A percentile compares a stretch with the other conserved stretches of the same genome.
These are phyloP conservation scores for Uromys caudimaculatus DNA, from an alignment of 2,797 vertebrate species.

Conservation along the genomic window DNA sequence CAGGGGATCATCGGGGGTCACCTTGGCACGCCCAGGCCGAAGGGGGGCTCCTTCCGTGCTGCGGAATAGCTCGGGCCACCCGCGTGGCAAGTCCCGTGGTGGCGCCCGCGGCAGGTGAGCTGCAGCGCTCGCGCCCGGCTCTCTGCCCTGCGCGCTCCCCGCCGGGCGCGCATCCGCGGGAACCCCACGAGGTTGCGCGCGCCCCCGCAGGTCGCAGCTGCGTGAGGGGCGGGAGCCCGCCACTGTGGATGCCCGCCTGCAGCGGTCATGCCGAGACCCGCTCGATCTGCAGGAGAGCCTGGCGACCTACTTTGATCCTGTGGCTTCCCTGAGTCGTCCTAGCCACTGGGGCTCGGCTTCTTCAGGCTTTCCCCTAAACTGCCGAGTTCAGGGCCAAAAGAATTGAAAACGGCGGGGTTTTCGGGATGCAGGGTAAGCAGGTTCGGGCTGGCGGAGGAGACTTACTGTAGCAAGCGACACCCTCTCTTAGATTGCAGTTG, in stretches of 20 bases:
- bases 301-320: conserved; percentile 43
- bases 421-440: not conserved
- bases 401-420: not conserved
- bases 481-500: not conserved
- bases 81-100: conserved; percentile 38
- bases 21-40: conserved; percentile 80
- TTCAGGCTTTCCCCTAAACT: not conserved
- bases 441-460: not conserved
- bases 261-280: not conserved
- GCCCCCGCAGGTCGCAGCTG: not conserved
- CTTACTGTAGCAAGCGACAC: not conserved
- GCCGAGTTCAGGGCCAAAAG: not conserved
- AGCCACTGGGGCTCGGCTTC: not conserved
- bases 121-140: conserved; percentile 11
- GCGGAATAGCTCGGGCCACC: conserved; percentile 21
- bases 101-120: conserved; percentile 63
- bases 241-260: not conserved
- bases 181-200: conserved; percentile 48
- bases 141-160: conserved; percentile 19
- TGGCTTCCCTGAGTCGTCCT: not conserved
- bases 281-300: not conserved
- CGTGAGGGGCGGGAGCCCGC: not conserved
- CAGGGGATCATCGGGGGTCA: conserved; percentile 75
- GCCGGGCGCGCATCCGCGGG: not conserved
- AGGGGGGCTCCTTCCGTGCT: conserved; percentile 57